Evolutionary conservation across 2,797 vertebrate species (phyloP).

Genomic region (Microcaecilia unicolor): DNA sequence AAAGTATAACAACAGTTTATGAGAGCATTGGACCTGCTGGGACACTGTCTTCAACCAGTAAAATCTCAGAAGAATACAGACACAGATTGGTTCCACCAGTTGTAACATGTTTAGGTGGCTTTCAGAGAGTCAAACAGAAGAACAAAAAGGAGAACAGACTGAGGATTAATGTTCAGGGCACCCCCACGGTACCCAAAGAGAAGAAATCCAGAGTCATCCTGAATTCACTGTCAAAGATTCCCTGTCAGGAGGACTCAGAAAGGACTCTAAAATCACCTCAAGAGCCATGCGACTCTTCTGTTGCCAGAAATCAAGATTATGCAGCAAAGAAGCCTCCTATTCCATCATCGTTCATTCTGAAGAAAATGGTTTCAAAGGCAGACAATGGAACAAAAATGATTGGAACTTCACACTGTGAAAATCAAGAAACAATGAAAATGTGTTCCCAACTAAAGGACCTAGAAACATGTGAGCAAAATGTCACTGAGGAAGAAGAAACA

Average conservation of each 20-base stretch:
- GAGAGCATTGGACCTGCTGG: constrained; percentile 69
- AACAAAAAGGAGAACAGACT: constrained; percentile 32
- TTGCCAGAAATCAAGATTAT: constrained; percentile 27
- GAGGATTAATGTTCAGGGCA: constrained; percentile 45
- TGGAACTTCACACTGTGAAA: background rate
- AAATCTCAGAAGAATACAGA: constrained; percentile 23
- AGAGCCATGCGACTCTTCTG: background rate
- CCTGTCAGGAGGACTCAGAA: constrained; percentile 26
- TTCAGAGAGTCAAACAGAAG: constrained; percentile 64
- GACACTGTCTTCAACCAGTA: constrained; percentile 30
- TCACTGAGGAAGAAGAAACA: background rate
- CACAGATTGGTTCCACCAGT: constrained; percentile 72
- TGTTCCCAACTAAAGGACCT: background rate
- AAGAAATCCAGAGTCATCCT: constrained; percentile 27
- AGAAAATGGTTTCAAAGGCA: constrained; percentile 18
- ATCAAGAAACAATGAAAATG: background rate
- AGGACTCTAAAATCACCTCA: constrained; percentile 38
- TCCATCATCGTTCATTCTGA: constrained; percentile 39
- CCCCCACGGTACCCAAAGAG: constrained; percentile 69
- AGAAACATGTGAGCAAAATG: constrained; percentile 2
- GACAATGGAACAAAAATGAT: background rate
- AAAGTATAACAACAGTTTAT: constrained; percentile 76
- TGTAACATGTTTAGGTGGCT: constrained; percentile 74
- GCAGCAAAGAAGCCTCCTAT: constrained; percentile 41
- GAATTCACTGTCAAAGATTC: background rate